Percentiles rank a stretch among this genome's conserved stretches.
phyloP scores from a whole-genome alignment of 2,797 vertebrate species.

The Chelmon rostratus region DNA sequence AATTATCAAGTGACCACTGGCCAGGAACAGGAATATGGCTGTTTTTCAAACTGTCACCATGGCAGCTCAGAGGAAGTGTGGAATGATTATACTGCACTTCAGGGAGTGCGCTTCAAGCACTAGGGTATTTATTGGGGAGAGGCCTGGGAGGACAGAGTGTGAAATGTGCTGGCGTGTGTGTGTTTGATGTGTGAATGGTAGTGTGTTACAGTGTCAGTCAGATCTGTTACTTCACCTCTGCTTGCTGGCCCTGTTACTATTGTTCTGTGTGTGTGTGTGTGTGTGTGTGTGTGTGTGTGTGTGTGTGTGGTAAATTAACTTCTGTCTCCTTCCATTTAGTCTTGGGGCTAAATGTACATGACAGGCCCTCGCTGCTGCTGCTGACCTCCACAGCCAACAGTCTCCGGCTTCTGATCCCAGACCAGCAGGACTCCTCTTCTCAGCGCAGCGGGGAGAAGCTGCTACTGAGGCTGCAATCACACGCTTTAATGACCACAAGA shows the following conservation, averaged over 20 bases:
- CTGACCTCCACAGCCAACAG: constrained; percentile 52
- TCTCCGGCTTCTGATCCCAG: constrained; percentile 49
- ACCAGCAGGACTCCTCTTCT: constrained; percentile 52
- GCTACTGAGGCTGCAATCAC: constrained; percentile 29
- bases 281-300: constrained; percentile 28
- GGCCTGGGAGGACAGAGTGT: constrained; percentile 38
- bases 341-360: constrained; percentile 52
- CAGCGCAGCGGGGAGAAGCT: constrained; percentile 31
- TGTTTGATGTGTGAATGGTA: constrained; percentile 37
- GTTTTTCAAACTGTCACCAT: constrained; percentile 60
- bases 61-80: constrained; percentile 61
- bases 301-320: constrained; percentile 57
- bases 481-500: constrained; percentile 12
- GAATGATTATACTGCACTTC: constrained; percentile 52
- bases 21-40: constrained; percentile 42
- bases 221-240: constrained; percentile 32
- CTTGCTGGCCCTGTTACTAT: constrained; percentile 28
- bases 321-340: constrained; percentile 65
- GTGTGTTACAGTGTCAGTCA: constrained; percentile 42
- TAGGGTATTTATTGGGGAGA: constrained; percentile 38
- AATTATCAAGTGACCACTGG: constrained; percentile 49
- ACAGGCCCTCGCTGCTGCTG: constrained; percentile 49
- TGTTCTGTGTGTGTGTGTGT: constrained; percentile 17
- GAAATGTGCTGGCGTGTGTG: constrained; percentile 28
- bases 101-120: constrained; percentile 49